These are phyloP conservation scores for Xestia sexstrigata DNA, from an alignment of 2,888 invertebrate species.

Conservation along the genomic window DNA sequence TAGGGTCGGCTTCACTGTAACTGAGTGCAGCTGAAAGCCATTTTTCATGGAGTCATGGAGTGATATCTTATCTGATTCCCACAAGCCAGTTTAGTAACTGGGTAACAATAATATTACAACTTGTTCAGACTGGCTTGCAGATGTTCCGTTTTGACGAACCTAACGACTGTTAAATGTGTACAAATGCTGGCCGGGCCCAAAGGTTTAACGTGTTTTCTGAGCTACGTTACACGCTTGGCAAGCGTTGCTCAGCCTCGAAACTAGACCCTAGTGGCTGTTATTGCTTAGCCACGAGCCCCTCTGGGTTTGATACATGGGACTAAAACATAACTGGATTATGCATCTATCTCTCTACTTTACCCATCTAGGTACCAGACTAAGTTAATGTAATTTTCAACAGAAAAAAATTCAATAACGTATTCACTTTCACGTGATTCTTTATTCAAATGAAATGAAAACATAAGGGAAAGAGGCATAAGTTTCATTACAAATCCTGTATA, in stretches of 20 bases:
- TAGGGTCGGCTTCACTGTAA: too few species aligned
- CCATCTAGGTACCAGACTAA: not conserved
- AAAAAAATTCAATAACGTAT: too few species aligned
- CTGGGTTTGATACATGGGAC: too few species aligned
- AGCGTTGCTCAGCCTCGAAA: not conserved
- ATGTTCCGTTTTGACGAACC: not conserved
- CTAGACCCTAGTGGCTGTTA: not conserved
- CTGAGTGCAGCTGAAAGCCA: not conserved
- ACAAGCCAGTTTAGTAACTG: not conserved
- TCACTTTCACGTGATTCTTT: not conserved
- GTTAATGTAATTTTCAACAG: not conserved
- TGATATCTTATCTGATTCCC: not conserved
- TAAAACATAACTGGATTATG: not conserved
- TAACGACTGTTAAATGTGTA: not conserved
- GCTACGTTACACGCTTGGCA: not conserved
- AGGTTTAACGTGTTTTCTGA: not conserved
- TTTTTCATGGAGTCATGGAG: not conserved
- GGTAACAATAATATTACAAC: not conserved
- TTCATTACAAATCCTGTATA: conserved; percentile 12
- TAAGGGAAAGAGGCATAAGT: not conserved
- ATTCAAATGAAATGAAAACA: conserved; percentile 26
- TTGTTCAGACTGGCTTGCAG: too few species aligned
- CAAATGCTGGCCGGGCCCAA: not conserved
- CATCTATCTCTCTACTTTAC: not conserved
- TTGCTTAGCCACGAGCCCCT: not conserved